Conservation (phyloP, 2,888 invertebrate species). For the Eilema sororculum region DNA sequence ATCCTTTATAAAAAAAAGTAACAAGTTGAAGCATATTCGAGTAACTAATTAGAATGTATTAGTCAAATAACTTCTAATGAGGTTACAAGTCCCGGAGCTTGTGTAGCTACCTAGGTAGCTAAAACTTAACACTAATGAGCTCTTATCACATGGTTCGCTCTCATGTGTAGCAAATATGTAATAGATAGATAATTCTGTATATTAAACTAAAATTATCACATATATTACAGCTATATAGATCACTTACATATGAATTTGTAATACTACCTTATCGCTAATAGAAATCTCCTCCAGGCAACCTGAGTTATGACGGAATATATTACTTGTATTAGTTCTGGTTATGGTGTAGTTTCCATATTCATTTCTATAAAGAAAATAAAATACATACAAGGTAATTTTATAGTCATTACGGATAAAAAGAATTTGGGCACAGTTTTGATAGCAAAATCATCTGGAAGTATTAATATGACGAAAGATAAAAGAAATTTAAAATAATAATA, state of each 20-base stretch:
- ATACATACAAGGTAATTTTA: no score
- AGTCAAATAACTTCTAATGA: conserved; percentile 55
- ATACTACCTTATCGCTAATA: no score
- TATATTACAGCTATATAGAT: neutral
- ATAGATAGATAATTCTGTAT: neutral
- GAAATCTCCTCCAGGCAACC: no score
- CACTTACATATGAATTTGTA: neutral
- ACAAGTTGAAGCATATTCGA: conserved; percentile 54
- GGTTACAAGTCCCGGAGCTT: conserved; percentile 28
- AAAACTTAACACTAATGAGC: conserved; percentile 14
- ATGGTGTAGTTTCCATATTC: no score
- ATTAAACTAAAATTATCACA: neutral
- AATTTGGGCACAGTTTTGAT: no score
- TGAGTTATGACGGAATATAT: no score
- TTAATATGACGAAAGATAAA: no score
- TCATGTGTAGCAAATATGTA: neutral
- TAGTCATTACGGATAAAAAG: no score
- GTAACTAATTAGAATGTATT: conserved; percentile 60
- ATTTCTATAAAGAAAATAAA: no score
- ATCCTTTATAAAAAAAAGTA: neutral
- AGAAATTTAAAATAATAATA: no score
- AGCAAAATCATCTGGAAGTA: no score
- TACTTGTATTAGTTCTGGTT: no score
- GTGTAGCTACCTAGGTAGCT: conserved; percentile 12
- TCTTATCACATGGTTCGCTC: neutral